These are phyloP conservation scores for Adelognathus sp. DNA, from an alignment of 2,888 invertebrate species.

Conservation along the genomic window DNA sequence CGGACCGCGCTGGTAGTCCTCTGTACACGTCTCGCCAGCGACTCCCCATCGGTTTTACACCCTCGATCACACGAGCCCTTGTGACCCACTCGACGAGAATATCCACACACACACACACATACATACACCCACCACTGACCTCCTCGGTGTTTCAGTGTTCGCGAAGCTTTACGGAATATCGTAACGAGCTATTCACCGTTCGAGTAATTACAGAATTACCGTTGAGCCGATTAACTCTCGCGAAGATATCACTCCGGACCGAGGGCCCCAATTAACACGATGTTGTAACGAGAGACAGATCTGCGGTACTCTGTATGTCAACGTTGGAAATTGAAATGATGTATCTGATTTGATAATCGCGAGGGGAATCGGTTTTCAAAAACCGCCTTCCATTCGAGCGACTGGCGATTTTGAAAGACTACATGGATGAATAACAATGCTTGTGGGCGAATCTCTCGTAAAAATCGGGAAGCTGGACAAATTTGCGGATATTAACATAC, in stretches of 20 bases:
- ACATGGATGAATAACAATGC: too few species aligned
- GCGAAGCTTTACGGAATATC: constrained; percentile 11
- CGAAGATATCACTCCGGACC: background rate
- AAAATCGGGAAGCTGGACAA: too few species aligned
- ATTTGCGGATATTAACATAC: background rate
- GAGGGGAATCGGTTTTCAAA: too few species aligned
- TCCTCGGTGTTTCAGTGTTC: background rate
- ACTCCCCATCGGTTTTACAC: constrained; percentile 18
- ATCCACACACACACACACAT: constrained; percentile 1
- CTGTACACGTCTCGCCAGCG: constrained; percentile 3
- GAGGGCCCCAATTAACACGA: background rate
- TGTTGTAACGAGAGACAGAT: background rate
- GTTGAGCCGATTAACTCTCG: constrained; percentile 47
- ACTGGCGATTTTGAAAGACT: too few species aligned
- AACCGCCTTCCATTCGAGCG: too few species aligned
- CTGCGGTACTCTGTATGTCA: too few species aligned
- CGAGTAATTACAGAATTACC: constrained; percentile 46
- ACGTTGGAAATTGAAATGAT: too few species aligned
- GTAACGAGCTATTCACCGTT: background rate
- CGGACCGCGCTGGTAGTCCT: constrained; percentile 19
- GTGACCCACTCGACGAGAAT: background rate
- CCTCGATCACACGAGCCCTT: constrained; percentile 3
- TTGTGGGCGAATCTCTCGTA: too few species aligned
- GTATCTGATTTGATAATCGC: too few species aligned
- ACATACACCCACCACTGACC: background rate